Conservation (phyloP, 2,797 vertebrate species). For the Eulemur albifrons region DNA sequence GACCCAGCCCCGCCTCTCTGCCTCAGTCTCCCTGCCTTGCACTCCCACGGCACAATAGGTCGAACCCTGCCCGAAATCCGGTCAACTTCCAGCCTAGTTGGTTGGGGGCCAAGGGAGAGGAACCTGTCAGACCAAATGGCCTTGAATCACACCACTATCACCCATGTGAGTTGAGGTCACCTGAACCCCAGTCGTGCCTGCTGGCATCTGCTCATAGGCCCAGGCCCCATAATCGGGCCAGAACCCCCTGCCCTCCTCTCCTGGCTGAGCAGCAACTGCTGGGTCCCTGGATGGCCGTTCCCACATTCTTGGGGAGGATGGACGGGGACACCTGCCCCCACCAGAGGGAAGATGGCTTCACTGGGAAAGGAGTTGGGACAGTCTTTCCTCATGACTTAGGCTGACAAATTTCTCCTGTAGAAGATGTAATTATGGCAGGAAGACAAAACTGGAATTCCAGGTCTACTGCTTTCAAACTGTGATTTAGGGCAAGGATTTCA, state of each 20-base stretch:
- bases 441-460: not conserved
- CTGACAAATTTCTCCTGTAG: not conserved
- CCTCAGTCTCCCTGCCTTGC: not conserved
- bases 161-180: not conserved
- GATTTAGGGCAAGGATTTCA: not conserved
- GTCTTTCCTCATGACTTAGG: not conserved
- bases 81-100: not conserved
- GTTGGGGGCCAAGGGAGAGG: not conserved
- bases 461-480: not conserved
- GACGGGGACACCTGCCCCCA: not conserved
- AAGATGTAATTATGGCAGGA: not conserved
- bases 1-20: not conserved
- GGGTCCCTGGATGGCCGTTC: not conserved
- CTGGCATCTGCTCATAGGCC: not conserved
- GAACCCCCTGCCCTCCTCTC: not conserved
- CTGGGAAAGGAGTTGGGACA: not conserved
- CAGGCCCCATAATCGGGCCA: not conserved
- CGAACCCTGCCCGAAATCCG: not conserved
- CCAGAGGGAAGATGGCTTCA: not conserved
- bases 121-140: not conserved
- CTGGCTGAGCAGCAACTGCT: not conserved
- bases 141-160: not conserved
- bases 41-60: accelerated
- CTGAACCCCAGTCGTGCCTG: not conserved
- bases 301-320: not conserved